Base-by-base conservation (phyloP, 2,888 invertebrate genomes). In the Eupeodes latifasciatus region DNA sequence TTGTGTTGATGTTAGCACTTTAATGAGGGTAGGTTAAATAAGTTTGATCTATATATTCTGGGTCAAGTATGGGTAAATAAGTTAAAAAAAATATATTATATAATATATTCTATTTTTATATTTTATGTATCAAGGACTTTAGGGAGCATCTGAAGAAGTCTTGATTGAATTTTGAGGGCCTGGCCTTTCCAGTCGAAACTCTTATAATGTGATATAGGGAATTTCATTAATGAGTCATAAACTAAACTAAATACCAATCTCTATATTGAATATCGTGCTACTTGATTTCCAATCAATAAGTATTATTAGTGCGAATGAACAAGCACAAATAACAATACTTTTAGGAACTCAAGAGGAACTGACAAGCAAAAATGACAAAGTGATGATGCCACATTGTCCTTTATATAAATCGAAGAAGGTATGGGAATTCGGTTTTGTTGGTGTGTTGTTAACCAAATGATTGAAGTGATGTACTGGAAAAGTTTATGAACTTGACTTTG, bases 1-100 rank as follows among this genome's bases (percentile, higher is more conserved):
- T 81, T 78, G 74, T 88, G 81, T 78, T 85, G 77, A 85, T 85
- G 88, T 81, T 64, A 71, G 85, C 85, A 85, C 85, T 85, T 85
- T 88, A 78, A 78, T 77, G 77, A 81, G 78, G 66, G 57, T 59
- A 78, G 85, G 84, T 75, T 77, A 81, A 83, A 81, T 85, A 74
- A 78, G 88, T 85, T 81, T 80, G 78, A 74, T 76, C 76, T 76
- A 61, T 11, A 61, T 11, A 72, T 85, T 81, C 61, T 81, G 59
- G 72, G 81, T 85, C 76, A 81, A 85, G 81, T 72, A 40, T 40
- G 40, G 53, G 72, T 12, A 75, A 44, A 59, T 71, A 55, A 55
- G 55, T 55, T 71, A 55, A 55, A 71, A 71, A 66, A 14, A 62
- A 40, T 34, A 19, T 47, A 47, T 27, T 19, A 49, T 19, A 14